Evolutionary conservation across 2,797 vertebrate genomes (phyloP), one percentile per base, ranked within the genome.

Genomic region (Chiroxiphia lanceolata): DNA sequence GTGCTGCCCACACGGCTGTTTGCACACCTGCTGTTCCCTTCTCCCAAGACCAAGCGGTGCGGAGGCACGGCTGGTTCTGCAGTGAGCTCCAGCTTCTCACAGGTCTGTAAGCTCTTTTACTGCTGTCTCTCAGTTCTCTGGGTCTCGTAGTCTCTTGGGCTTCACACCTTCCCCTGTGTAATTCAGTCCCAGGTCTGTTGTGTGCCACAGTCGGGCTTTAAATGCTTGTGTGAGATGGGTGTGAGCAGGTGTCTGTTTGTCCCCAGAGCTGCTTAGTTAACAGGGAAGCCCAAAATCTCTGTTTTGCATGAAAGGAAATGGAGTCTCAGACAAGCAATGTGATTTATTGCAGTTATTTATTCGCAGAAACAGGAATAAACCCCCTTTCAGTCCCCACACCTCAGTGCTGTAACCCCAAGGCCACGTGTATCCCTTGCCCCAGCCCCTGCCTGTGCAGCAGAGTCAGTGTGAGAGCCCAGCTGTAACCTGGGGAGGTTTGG

Each of bases 11-110:
- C 47, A 15, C 0, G 7, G 67, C 59, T 84, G 50, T 87, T 81
- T 45, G 48, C 71, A 77, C 84, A 81, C 81, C 90, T 83, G 81
- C 21, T 8, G 12, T 27, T 36, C 22, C 68, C 40, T 76, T 44
- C 64, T 78, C 59, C 44, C 9, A n/a, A 36, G 33, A 27, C 44
- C 0, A 0, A 48, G 40, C 0, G 0, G 19, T 76, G 56, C 15
- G 38, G 71, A 45, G 83, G 51, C 42, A 75, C 17, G 4, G 15
- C 5, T 60, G 57, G 64, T n/a, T 87, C 68, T 79, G 75, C 83
- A 90, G 74, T 0, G 0, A 74, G 47, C 26, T 94, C 44, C 44
- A 19, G 72, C 68, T 80, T 36, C 53, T 64, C 36, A 29, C 68
- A 71, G 87, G n/a, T 90, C 60, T 84, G 92, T 53, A 79, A 59